Base-by-base conservation (phyloP, 1,140 invertebrate genomes). In the Drosophila arawakana region DNA sequence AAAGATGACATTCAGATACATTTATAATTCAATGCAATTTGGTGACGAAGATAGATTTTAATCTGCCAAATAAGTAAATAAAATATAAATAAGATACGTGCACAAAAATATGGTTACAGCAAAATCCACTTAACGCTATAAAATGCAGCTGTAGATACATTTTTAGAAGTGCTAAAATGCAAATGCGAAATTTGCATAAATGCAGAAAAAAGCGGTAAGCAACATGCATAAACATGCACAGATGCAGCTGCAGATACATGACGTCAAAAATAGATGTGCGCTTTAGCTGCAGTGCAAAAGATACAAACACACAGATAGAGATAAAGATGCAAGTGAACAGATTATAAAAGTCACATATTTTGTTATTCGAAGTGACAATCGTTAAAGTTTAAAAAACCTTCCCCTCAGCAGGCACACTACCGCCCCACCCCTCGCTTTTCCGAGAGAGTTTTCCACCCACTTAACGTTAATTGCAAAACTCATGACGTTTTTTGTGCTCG, bases 401-500 rank as follows among this genome's bases (percentile, higher is more conserved):
- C 8, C 37, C 0, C 37, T 3, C 1, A 3, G 1, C 7, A 39
- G 5, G 1, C 8, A 3, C 43, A 46, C 13, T 13, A 7, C 39
- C 37, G 1, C 9, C 15, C 15, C 55, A 11, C n/a, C 37, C 37
- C 15, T 15, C 35, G 15, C 52, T 8, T 21, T 47, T 21, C 13
- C 6, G 18, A 15, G 15, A 47, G 15, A 21, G 46, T 34, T 57
- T 59, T 37, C 15, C 44, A 47, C 21, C 11, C 81, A 78, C 81
- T 86, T 76, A 55, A 71, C 73, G 72, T 80, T 86, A 86, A 86
- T 86, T 88, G 80, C 81, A 83, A 80, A 76, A 69, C 65, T 72
- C 67, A 50, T 50, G 78, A 76, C 66, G 39, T 63, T 72, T 30
- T 63, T 69, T 44, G 49, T 69, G 35, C n/a, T 62, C 55, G 47